Percentiles rank a stretch among this genome's conserved stretches.
phyloP scores from a whole-genome alignment of 92 coral and sea anemone species.

The Parazoanthus darwini region DNA sequence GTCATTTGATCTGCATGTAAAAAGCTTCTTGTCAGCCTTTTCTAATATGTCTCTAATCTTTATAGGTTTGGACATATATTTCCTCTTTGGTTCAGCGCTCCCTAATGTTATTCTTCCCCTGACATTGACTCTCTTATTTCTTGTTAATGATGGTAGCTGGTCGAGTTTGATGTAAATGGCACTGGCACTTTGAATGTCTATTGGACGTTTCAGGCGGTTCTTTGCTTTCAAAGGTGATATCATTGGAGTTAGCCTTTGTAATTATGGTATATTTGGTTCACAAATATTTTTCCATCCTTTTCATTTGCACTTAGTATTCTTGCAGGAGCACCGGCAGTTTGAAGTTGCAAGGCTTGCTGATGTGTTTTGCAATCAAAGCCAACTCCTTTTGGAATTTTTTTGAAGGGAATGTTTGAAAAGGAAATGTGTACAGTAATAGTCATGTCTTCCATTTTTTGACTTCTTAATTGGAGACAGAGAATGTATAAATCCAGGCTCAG shows the following conservation, averaged over 20 bases:
- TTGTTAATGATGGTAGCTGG: constrained; percentile 39
- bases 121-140: constrained; percentile 52
- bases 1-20: no score
- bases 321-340: constrained; percentile 43
- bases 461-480: constrained; percentile 57
- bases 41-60: constrained; percentile 12
- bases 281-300: constrained; percentile 32
- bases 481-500: constrained; percentile 57
- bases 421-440: constrained; percentile 53
- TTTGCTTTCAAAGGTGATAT: constrained; percentile 32
- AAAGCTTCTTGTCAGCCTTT: no score
- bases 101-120: constrained; percentile 48
- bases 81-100: constrained; percentile 34
- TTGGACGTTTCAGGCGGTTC: constrained; percentile 27
- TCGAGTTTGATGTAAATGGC: constrained; percentile 32
- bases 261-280: constrained; percentile 22
- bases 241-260: constrained; percentile 39
- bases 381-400: constrained; percentile 44
- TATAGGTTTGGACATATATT: no score
- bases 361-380: constrained; percentile 53
- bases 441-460: constrained; percentile 48
- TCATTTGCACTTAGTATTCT: constrained; percentile 38
- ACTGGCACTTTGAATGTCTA: background rate
- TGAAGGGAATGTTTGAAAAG: constrained; percentile 44
- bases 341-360: constrained; percentile 42